Base-by-base conservation (phyloP, 2,113 vertebrate genomes). In the Halcyon senegalensis region DNA sequence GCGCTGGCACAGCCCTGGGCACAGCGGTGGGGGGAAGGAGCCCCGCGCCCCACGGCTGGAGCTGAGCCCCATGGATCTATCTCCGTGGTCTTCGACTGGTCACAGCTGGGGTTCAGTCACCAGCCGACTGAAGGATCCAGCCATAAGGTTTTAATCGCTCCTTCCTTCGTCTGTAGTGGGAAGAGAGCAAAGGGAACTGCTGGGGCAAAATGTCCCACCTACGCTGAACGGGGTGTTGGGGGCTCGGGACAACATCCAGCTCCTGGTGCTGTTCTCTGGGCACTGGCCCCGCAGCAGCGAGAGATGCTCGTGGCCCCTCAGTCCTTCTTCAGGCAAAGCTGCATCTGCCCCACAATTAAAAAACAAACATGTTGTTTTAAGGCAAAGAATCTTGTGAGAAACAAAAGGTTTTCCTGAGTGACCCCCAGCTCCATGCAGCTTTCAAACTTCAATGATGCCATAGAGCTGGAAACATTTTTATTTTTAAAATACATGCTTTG, bases 401-500 rank as follows among this genome's bases (percentile, higher is more conserved):
- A 20, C 46, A 56, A 33, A 66, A 88, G 51, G 53, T 72, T 44
- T 89, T 44, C 94, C 74, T 96, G 87, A 97, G 90, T 94, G 84
- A 89, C 66, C 46, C 64, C 56, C 56, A 51, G 33, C 58, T 80
- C 75, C 77, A 64, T 90, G 85, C 79, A 90, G 83, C 63, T 78
- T 67, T 56, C 68, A 81, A 64, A 30, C 27, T 35, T 51, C 72
- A 66, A 31, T 33, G 75, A 83, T 92, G 75, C 79, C 82, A 28
- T 10, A 8, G 67, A 93, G 74, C 10, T 94, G 94, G 95, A 90
- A 96, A 97, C 31, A 80, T 86, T 93, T 30, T 84, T 53, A 44
- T 84, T 93, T 94, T 79, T 91, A 94, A 93, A 94, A 95, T 81
- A 90, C 87, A 67, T 56, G 13, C 76, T 74, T 53, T 55, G 88